Conservation (phyloP, 2,113 vertebrate genomes). For the Fregetta grallaria region DNA sequence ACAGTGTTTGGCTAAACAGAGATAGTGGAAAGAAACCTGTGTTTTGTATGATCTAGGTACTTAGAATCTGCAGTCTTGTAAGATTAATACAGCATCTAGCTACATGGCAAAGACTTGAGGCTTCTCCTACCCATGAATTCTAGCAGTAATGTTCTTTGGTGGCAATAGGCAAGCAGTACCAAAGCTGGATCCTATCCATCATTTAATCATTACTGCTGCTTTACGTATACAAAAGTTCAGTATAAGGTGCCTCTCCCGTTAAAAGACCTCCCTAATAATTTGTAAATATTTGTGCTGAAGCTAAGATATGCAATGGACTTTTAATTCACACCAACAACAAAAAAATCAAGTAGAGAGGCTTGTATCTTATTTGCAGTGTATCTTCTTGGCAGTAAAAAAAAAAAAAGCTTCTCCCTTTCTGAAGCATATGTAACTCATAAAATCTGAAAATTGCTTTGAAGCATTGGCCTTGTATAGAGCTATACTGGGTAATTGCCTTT, state of each 20-base stretch:
- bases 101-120: not conserved
- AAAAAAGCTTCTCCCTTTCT: not conserved
- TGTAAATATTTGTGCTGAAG: not conserved
- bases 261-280: not conserved
- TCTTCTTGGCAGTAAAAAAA: not conserved
- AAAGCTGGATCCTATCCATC: not conserved
- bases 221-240: not conserved
- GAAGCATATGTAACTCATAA: conserved; percentile 9
- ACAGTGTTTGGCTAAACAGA: not conserved
- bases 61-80: not conserved
- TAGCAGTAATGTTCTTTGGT: not conserved
- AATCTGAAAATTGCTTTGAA: conserved; percentile 32
- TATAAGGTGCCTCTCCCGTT: not conserved
- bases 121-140: not conserved
- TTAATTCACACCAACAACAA: not conserved
- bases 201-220: not conserved
- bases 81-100: not conserved
- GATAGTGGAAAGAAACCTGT: not conserved
- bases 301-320: not conserved
- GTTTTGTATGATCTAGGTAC: not conserved
- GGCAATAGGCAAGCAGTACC: not conserved
- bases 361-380: not conserved
- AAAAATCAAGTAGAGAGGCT: not conserved
- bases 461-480: not conserved
- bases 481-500: conserved; percentile 16